These are phyloP conservation scores for Nycticorax nycticorax DNA, from an alignment of 2,113 vertebrate genomes.

Conservation along the genomic window DNA sequence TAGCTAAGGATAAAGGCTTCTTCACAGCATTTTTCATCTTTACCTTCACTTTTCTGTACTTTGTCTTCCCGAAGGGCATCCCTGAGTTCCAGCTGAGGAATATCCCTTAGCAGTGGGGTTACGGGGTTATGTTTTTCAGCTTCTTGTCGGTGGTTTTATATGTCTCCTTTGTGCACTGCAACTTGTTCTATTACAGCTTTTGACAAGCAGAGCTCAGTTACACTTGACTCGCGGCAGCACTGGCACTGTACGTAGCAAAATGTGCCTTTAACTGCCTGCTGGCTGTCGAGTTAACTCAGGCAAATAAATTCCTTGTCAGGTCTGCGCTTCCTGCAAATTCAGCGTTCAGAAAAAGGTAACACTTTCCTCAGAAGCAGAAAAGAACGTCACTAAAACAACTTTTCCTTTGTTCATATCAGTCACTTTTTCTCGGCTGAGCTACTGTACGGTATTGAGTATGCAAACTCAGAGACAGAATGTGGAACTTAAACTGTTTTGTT, in stretches of 20 bases:
- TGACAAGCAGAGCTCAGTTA: accelerated
- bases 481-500: neutral
- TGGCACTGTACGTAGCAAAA: neutral
- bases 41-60: neutral
- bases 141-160: neutral
- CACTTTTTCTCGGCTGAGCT: neutral
- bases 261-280: neutral
- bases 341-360: neutral
- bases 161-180: neutral
- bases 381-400: neutral
- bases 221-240: neutral
- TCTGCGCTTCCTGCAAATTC: neutral
- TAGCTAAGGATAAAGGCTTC: neutral
- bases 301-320: neutral
- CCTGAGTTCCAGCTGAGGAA: neutral
- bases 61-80: neutral
- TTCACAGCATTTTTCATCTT: neutral
- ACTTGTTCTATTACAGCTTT: neutral
- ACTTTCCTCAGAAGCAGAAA: neutral
- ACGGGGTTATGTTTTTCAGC: neutral
- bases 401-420: neutral
- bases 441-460: neutral
- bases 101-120: neutral
- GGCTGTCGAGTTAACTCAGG: neutral
- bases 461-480: neutral